Conservation (phyloP, 1,140 invertebrate species). For the Lethrus apterus region DNA sequence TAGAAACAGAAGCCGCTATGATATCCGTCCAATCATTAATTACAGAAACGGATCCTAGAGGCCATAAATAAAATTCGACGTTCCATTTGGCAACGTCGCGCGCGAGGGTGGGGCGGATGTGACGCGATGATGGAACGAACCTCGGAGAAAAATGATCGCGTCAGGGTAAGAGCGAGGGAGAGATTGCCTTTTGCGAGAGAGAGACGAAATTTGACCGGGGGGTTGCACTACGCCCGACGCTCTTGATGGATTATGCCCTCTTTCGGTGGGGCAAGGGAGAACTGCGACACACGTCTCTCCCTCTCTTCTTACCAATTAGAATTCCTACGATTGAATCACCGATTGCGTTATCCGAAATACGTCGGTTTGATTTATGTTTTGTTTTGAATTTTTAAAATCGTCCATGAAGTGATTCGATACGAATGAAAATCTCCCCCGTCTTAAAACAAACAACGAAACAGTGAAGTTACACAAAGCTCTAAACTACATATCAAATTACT, state of each 20-base stretch:
- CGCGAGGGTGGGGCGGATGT: slow-evolving; percentile 37
- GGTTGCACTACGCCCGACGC: slow-evolving; percentile 31
- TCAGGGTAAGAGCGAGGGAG: slow-evolving; percentile 31
- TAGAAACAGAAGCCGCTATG: slow-evolving; percentile 30
- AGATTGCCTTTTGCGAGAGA: slow-evolving; percentile 23
- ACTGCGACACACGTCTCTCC: slow-evolving; percentile 35
- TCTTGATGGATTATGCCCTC: slow-evolving; percentile 39
- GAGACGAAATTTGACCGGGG: slow-evolving; percentile 30
- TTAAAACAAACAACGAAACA: too few relatives aligned
- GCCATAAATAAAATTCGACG: slow-evolving; percentile 44
- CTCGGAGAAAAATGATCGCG: slow-evolving; percentile 43
- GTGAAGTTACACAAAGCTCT: too few relatives aligned
- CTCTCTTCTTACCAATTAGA: slow-evolving; percentile 40
- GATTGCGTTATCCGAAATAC: slow-evolving; percentile 19
- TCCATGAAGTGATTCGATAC: too few relatives aligned
- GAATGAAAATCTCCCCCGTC: too few relatives aligned
- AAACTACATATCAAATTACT: too few relatives aligned
- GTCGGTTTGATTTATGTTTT: slow-evolving; percentile 18
- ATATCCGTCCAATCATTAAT: slow-evolving; percentile 41
- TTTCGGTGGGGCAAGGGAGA: slow-evolving; percentile 11
- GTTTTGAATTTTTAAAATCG: slow-evolving; percentile 18
- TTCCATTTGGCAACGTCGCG: slow-evolving; percentile 43
- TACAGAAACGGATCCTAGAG: slow-evolving; percentile 40
- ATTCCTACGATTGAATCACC: slow-evolving; percentile 39
- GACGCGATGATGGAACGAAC: slow-evolving; percentile 44